Percentiles rank a stretch among this genome's conserved stretches.
Conservation (phyloP, 2,888 invertebrate species). For the Penaeus monodon region DNA sequence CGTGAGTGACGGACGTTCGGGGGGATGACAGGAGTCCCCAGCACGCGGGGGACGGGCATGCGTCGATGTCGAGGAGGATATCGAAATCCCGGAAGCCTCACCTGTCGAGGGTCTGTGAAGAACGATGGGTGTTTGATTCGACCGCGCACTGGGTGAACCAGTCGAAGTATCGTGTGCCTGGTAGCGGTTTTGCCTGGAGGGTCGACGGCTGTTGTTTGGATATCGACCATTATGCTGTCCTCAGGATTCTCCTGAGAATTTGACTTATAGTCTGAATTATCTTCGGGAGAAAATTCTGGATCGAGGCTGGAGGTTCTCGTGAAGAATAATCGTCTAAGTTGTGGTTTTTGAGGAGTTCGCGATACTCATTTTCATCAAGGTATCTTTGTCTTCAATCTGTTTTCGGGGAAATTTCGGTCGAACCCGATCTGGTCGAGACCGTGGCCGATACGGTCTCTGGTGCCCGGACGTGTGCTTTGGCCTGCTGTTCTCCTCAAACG, state of each 20-base stretch:
- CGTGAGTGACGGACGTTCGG: not conserved
- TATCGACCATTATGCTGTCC: not conserved
- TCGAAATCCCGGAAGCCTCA: slow-evolving; percentile 18
- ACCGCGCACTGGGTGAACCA: slow-evolving; percentile 16
- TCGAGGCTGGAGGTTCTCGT: not conserved
- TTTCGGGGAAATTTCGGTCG: too few species aligned
- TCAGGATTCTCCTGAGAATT: not conserved
- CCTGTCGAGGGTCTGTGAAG: slow-evolving; percentile 19
- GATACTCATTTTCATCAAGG: not conserved
- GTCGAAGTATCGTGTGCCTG: slow-evolving; percentile 2
- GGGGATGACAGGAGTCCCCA: not conserved
- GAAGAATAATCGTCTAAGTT: slow-evolving; percentile 24
- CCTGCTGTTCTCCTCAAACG: not conserved
- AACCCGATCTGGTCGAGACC: too few species aligned
- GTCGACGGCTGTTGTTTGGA: not conserved
- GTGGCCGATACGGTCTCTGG: not conserved
- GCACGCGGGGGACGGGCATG: not conserved
- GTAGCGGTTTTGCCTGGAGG: not conserved
- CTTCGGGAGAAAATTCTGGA: not conserved
- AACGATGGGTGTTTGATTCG: slow-evolving; percentile 19
- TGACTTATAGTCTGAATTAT: too few species aligned
- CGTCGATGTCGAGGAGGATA: slow-evolving; percentile 2
- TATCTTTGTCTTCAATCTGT: not conserved
- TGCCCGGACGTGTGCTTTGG: not conserved
- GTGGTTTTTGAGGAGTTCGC: slow-evolving; percentile 31